Evolutionary conservation across 2,797 vertebrate genomes (phyloP).

Genomic region (Coranthus polyacanthus): DNA sequence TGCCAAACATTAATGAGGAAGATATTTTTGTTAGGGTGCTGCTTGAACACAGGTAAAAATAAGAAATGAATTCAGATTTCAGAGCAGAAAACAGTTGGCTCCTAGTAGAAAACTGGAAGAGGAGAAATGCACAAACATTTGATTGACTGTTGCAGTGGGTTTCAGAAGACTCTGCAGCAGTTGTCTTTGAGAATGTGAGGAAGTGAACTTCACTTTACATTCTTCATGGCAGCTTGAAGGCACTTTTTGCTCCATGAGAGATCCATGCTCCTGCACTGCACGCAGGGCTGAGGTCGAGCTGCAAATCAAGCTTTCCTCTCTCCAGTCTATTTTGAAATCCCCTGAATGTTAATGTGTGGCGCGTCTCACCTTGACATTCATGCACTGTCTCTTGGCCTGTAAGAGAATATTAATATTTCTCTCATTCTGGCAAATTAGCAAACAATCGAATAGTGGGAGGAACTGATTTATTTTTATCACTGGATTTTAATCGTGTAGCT

Average conservation of each 20-base stretch:
- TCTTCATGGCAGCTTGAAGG: conserved; percentile 30
- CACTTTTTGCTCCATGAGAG: conserved; percentile 10
- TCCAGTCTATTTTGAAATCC: conserved; percentile 20
- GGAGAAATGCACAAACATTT: conserved; percentile 27
- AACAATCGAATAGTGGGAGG: conserved; percentile 1
- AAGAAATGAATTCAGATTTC: too few relatives aligned
- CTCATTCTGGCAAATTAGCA: conserved; percentile 15
- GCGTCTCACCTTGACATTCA: conserved; percentile 44
- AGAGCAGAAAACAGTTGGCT: too few relatives aligned
- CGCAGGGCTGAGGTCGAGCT: neutral
- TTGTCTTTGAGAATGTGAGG: conserved; percentile 20
- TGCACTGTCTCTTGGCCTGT: conserved; percentile 4
- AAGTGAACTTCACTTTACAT: conserved; percentile 22
- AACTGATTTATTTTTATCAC: conserved; percentile 16
- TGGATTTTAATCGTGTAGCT: neutral
- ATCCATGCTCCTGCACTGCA: conserved; percentile 15
- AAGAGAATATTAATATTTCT: conserved; percentile 34
- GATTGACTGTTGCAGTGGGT: conserved; percentile 15
- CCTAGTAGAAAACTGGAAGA: neutral
- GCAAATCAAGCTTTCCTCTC: conserved; percentile 11
- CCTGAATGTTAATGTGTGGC: conserved; percentile 13
- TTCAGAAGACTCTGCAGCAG: conserved; percentile 12
- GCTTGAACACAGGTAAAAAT: too few relatives aligned
- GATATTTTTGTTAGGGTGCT: neutral
- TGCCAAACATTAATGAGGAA: conserved; percentile 1